These are phyloP conservation scores for Metalampra italica DNA, from an alignment of 2,888 invertebrate genomes.

Conservation along the genomic window DNA sequence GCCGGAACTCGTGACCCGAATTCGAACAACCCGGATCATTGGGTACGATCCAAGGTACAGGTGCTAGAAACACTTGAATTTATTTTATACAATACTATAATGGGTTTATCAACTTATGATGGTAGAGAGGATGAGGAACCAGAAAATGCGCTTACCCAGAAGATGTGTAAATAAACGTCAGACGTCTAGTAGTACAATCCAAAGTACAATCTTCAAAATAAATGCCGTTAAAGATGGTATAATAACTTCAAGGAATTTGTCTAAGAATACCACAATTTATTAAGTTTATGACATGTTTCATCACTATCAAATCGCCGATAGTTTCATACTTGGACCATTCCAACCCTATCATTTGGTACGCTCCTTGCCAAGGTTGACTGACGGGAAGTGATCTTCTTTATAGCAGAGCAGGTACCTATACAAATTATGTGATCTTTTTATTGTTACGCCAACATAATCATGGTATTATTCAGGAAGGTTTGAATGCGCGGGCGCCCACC, in stretches of 20 bases:
- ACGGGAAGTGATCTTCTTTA: conserved; percentile 44
- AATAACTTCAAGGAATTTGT: no score
- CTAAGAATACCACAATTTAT: no score
- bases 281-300: no score
- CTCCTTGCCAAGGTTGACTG: conserved; percentile 22
- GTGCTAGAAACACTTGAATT: background rate
- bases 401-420: background rate
- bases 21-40: conserved; percentile 36
- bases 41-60: conserved; percentile 23
- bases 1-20: conserved; percentile 67
- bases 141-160: no score
- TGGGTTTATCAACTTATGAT: background rate
- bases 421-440: background rate
- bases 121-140: no score
- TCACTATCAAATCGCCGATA: background rate
- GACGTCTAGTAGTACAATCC: no score
- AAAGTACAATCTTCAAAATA: no score
- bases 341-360: conserved; percentile 25
- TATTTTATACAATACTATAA: no score
- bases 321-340: background rate
- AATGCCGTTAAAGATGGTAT: no score
- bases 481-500: no score
- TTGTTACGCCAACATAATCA: background rate
- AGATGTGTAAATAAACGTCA: no score
- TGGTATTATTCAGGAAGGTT: no score